Conservation (phyloP, 2,797 vertebrate genomes). For the Enteromius paludinosus region DNA sequence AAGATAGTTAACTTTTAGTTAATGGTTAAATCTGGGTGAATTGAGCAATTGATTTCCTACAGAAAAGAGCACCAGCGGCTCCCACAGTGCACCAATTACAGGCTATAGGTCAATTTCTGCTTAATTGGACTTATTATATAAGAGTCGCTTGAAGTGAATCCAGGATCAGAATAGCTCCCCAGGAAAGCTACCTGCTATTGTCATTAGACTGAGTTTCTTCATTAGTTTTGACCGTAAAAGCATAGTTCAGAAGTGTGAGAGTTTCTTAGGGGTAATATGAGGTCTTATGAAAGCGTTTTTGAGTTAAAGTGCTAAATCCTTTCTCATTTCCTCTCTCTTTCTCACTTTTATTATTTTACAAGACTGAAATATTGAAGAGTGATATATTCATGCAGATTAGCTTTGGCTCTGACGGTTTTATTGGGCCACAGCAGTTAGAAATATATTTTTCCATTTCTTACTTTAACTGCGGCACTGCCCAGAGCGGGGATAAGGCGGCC, state of each 20-base stretch:
- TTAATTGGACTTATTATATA: constrained; percentile 18
- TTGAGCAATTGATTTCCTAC: constrained; percentile 5
- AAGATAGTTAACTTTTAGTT: not conserved
- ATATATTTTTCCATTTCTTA: constrained; percentile 67
- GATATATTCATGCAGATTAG: constrained; percentile 68
- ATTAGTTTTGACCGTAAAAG: constrained; percentile 10
- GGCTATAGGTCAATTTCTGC: constrained; percentile 35
- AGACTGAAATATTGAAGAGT: constrained; percentile 55
- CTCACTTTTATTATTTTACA: constrained; percentile 53
- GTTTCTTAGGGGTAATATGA: constrained; percentile 16
- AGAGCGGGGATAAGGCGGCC: constrained; percentile 37
- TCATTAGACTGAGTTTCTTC: constrained; percentile 20
- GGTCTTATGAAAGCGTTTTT: constrained; percentile 37
- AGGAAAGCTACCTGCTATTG: not conserved
- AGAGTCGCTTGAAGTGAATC: constrained; percentile 24
- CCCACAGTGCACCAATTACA: constrained; percentile 12
- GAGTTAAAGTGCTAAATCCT: constrained; percentile 38
- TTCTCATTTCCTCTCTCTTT: constrained; percentile 25
- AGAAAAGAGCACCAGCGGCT: not conserved
- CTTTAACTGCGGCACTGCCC: constrained; percentile 63
- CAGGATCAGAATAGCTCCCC: constrained; percentile 8
- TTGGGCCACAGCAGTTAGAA: constrained; percentile 59
- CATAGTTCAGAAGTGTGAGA: constrained; percentile 7
- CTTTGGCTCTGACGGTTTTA: constrained; percentile 66
- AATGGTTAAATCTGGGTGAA: constrained; percentile 12